These are phyloP conservation scores for Actias luna DNA, from an alignment of 2,888 invertebrate species.

Conservation along the genomic window DNA sequence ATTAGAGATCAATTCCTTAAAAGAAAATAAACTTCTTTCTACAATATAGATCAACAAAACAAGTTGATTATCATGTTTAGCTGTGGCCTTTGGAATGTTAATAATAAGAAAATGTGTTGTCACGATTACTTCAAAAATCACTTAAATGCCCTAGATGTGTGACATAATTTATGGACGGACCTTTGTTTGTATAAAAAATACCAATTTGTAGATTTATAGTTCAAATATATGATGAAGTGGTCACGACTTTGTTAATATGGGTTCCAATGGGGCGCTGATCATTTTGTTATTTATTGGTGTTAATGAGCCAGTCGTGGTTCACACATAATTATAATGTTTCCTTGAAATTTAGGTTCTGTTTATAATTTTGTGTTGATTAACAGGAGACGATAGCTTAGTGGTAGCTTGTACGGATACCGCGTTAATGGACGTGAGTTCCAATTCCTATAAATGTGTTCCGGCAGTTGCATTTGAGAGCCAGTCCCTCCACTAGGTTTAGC, in stretches of 20 bases:
- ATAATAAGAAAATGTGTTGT: background rate
- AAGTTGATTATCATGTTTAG: too few relatives aligned
- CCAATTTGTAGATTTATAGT: conserved; percentile 1
- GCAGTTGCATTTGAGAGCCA: too few relatives aligned
- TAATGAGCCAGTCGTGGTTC: conserved; percentile 14
- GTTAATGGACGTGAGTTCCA: too few relatives aligned
- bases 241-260: conserved; percentile 1
- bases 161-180: background rate
- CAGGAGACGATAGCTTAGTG: too few relatives aligned
- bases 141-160: background rate
- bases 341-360: background rate
- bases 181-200: background rate
- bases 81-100: too few relatives aligned
- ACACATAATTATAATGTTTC: background rate
- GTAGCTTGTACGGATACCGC: too few relatives aligned
- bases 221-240: background rate
- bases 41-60: too few relatives aligned
- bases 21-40: too few relatives aligned
- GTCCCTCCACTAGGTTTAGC: too few relatives aligned
- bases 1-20: too few relatives aligned
- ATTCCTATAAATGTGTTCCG: too few relatives aligned
- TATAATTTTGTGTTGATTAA: background rate
- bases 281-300: conserved; percentile 17
- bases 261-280: conserved; percentile 7
- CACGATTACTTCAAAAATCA: background rate